These are phyloP conservation scores for Stenchaetothrips biformis DNA, from an alignment of 2,888 invertebrate genomes.

Conservation along the genomic window DNA sequence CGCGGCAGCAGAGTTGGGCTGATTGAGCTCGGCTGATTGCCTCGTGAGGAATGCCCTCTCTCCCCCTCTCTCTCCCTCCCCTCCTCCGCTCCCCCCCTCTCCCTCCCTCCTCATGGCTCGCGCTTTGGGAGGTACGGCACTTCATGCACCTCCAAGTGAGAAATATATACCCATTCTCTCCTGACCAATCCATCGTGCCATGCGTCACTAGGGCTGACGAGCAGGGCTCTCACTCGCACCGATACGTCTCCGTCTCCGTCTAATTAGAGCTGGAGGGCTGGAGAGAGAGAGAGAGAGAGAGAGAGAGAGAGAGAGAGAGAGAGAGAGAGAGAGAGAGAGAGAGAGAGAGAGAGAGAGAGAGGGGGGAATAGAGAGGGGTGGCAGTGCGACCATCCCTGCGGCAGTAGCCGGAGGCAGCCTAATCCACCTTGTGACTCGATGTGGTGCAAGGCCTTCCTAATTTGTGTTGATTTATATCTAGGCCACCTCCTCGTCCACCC, in stretches of 20 bases:
- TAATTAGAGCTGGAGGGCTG: conserved; percentile 11
- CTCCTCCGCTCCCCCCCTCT: no score
- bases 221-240: background rate
- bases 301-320: background rate
- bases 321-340: background rate
- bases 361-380: background rate
- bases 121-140: conserved; percentile 6
- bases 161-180: conserved; percentile 13
- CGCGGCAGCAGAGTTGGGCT: background rate
- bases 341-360: background rate
- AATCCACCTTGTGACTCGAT: background rate
- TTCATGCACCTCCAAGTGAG: background rate
- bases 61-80: background rate
- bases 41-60: background rate
- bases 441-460: background rate
- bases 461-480: conserved; percentile 5
- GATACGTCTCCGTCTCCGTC: conserved; percentile 14
- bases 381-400: background rate
- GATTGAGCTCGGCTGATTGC: background rate
- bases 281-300: background rate
- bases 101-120: background rate
- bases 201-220: conserved; percentile 3
- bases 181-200: conserved; percentile 15
- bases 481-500: background rate
- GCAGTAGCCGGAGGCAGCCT: background rate